Conservation (phyloP, 2,888 invertebrate genomes). For the Pristionchus entomophagus region DNA sequence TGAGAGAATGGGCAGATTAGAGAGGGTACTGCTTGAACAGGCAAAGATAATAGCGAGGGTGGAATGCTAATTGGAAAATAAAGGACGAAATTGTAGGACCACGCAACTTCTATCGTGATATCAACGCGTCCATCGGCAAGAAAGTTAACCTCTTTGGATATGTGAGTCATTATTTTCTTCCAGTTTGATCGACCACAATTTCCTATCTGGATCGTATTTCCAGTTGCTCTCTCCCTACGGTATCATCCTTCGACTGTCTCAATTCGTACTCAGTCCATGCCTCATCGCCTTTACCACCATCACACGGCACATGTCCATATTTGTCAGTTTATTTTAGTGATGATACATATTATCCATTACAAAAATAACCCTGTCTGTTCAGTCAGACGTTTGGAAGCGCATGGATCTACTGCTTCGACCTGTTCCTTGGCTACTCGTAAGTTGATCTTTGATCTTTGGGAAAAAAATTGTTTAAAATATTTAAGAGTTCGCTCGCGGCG, state of each 20-base stretch:
- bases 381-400: background rate
- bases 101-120: constrained; percentile 5
- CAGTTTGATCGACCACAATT: no score
- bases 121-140: background rate
- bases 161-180: background rate
- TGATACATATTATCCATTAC: no score
- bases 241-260: background rate
- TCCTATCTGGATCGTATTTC: background rate
- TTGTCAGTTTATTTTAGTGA: no score
- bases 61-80: no score
- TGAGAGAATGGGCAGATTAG: no score
- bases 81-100: no score
- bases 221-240: background rate
- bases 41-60: no score
- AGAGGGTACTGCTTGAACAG: no score
- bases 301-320: no score
- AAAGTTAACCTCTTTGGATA: background rate
- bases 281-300: background rate
- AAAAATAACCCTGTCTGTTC: no score
- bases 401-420: background rate
- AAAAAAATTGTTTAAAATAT: background rate
- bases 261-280: background rate
- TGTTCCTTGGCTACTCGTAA: background rate
- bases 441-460: background rate
- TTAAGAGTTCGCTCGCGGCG: background rate